A percentile compares a stretch with the other conserved stretches of the same genome.
These are phyloP conservation scores for Imbricaverruca yamaguchii DNA, from an alignment of 2,888 invertebrate genomes.

Conservation along the genomic window DNA sequence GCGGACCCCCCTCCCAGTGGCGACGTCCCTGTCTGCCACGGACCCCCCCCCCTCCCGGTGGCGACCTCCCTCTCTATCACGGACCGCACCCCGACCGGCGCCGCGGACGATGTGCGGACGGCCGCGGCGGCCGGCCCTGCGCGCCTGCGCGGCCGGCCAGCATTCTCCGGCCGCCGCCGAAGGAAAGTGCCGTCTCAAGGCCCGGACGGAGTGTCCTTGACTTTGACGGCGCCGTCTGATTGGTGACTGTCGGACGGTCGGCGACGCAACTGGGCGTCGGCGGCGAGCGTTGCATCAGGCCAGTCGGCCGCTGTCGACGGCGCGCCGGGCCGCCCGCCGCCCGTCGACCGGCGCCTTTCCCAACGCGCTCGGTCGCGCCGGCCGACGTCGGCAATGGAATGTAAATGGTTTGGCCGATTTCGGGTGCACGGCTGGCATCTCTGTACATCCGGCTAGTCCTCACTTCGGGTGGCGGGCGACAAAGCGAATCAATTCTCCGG, in stretches of 20 bases:
- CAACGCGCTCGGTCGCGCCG: background rate
- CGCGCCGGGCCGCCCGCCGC: background rate
- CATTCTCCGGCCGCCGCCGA: background rate
- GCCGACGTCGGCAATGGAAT: background rate
- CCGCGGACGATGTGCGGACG: background rate
- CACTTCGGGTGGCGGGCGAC: no score
- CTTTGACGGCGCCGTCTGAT: background rate
- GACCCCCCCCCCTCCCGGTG: background rate
- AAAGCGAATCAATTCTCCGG: no score
- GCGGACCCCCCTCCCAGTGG: background rate
- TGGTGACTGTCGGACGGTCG: background rate
- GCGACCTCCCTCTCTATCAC: no score
- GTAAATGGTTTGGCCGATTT: background rate
- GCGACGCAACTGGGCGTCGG: background rate
- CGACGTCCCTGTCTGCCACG: no score
- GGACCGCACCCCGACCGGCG: background rate
- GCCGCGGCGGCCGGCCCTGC: background rate
- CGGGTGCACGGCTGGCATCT: no score
- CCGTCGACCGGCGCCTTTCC: background rate
- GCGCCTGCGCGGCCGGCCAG: background rate
- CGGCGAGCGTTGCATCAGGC: background rate
- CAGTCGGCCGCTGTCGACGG: no score
- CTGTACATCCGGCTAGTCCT: no score
- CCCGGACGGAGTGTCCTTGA: background rate
- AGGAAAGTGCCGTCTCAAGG: constrained; percentile 6